These are phyloP conservation scores for Chironomus tepperi DNA, from an alignment of 1,140 invertebrate species.

Conservation along the genomic window DNA sequence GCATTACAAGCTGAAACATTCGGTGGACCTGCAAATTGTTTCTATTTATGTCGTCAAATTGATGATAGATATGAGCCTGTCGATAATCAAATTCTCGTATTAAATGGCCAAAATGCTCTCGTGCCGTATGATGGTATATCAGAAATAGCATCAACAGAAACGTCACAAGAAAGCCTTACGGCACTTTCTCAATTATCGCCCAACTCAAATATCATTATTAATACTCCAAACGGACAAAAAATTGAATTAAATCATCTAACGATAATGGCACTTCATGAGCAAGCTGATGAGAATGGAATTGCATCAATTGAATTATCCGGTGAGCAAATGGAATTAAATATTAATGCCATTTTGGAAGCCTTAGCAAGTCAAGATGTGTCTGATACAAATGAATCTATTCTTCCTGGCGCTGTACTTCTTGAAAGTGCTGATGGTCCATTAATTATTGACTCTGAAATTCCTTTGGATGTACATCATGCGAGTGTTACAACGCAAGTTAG, in stretches of 20 bases:
- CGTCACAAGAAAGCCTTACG: neutral
- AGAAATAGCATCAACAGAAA: neutral
- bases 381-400: neutral
- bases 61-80: conserved; percentile 58
- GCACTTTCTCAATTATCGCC: conserved; percentile 1
- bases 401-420: neutral
- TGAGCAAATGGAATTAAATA: neutral
- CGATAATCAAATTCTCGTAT: conserved; percentile 55
- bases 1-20: conserved; percentile 56
- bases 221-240: neutral
- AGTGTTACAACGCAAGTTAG: neutral
- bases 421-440: neutral
- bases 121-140: neutral
- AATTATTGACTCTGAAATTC: neutral
- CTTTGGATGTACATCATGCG: neutral
- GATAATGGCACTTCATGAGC: neutral
- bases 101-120: conserved; percentile 2
- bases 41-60: conserved; percentile 53
- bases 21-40: conserved; percentile 52
- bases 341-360: neutral
- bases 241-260: neutral
- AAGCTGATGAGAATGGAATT: conserved; percentile 1
- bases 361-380: neutral
- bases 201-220: conserved; percentile 15
- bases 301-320: neutral